Conservation (phyloP, 1,140 invertebrate genomes). For the Diorhabda elongata region DNA sequence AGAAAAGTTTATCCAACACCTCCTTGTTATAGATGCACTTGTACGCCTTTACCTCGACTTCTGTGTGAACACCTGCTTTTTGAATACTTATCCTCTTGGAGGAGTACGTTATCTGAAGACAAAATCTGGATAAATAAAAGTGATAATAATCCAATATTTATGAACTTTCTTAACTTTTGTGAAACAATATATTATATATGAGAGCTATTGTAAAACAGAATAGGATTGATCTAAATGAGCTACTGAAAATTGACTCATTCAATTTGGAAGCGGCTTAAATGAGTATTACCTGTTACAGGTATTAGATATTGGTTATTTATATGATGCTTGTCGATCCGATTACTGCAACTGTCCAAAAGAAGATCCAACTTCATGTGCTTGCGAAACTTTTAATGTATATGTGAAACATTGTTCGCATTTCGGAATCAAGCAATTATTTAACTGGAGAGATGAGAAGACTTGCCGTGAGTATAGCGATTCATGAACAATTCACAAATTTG, state of each 20-base stretch:
- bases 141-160: too few relatives aligned
- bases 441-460: slow-evolving; percentile 68
- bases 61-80: too few relatives aligned
- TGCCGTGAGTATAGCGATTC: slow-evolving; percentile 65
- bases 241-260: slow-evolving; percentile 3
- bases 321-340: slow-evolving; percentile 70
- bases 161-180: too few relatives aligned
- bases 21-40: too few relatives aligned
- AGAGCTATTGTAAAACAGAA: too few relatives aligned
- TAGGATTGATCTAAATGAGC: background rate
- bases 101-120: too few relatives aligned
- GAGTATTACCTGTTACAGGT: slow-evolving; percentile 44
- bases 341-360: slow-evolving; percentile 64
- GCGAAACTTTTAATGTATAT: slow-evolving; percentile 71
- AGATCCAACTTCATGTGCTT: slow-evolving; percentile 61
- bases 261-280: slow-evolving; percentile 6
- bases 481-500: too few relatives aligned
- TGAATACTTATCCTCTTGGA: too few relatives aligned
- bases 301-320: slow-evolving; percentile 53
- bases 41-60: too few relatives aligned
- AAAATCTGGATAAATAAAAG: too few relatives aligned
- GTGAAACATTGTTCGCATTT: slow-evolving; percentile 68
- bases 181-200: too few relatives aligned
- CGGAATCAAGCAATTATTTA: slow-evolving; percentile 56
- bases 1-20: too few relatives aligned